Evolutionary conservation across 2,888 invertebrate species (phyloP), one percentile per base, ranked within the genome.

Genomic region (Eumerus sabulonum): DNA sequence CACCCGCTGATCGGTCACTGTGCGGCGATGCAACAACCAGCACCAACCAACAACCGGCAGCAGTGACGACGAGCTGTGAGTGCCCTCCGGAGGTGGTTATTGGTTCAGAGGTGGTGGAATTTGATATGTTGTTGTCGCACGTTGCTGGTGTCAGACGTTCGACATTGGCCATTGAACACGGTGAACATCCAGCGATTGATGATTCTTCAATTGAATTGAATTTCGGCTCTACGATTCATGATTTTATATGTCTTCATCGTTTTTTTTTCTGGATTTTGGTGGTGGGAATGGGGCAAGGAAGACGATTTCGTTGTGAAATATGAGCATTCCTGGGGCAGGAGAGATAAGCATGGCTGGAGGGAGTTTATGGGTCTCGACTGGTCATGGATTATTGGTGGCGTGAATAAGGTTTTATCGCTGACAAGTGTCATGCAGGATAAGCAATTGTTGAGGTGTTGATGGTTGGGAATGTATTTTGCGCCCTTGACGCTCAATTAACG

Each of bases 171-270:
- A 19, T n/a, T 51, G 27, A 7, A 27, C 27, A 27, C 27, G 42
- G 48, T 4, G 17, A 9, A 63, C 50, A 70, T 42, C 44, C 35
- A 36, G 36, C 44, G 59, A 60, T 68, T 76, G 59, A 76, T 68
- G 63, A 64, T 57, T 64, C 62, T 68, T 64, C 57, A 76, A 59
- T 57, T 60, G 70, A 76, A 59, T 59, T 76, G 53, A 57, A 59
- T 59, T 70, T 70, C 48, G 56, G 56, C 47, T 59, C 35, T 19
- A 18, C 16, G 62, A 67, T 72, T 67, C 44, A 48, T 66, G 60
- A 57, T 48, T 63, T 53, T 67, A 63, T 63, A 73, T 72, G 67
- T 73, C 72, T 72, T 73, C 40, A 72, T 77, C 45, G n/a, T 60
- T 44, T 62, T 59, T 53, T 50, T 44, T 38, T 44, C 12, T 60